Conservation (phyloP, 1,140 invertebrate genomes). For the Danaus plexippus region DNA sequence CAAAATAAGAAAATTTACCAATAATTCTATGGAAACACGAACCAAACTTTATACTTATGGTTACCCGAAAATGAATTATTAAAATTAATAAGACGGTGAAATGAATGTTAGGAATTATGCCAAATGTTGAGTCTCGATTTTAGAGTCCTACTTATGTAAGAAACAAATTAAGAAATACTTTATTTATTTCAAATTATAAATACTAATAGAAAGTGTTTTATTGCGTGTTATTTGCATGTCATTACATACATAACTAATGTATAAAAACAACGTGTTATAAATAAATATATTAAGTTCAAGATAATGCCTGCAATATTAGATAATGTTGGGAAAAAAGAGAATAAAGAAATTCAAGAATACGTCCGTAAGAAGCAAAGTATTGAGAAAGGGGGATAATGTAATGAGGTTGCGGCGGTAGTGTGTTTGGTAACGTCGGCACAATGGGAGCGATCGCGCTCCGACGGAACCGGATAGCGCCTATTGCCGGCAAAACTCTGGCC, state of each 20-base stretch:
- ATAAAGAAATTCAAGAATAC: constrained; percentile 26
- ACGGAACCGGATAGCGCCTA: constrained; percentile 70
- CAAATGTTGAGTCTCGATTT: too few species aligned
- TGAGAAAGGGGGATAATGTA: constrained; percentile 50
- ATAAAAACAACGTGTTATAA: too few species aligned
- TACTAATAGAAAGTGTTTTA: too few species aligned
- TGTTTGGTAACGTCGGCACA: constrained; percentile 45
- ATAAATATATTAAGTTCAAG: background rate
- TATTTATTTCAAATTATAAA: too few species aligned
- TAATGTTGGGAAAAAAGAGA: constrained; percentile 14
- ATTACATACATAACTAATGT: too few species aligned
- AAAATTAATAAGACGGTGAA: background rate
- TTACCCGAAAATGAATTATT: background rate
- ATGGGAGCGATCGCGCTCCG: constrained; percentile 44
- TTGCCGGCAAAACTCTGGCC: constrained; percentile 52
- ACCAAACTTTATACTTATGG: constrained; percentile 24
- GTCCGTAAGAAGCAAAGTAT: constrained; percentile 34
- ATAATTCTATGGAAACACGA: constrained; percentile 42
- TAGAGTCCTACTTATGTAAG: too few species aligned
- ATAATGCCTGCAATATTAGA: constrained; percentile 6
- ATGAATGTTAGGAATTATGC: background rate
- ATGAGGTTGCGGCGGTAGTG: constrained; percentile 44
- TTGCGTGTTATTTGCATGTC: too few species aligned
- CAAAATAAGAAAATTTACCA: constrained; percentile 25
- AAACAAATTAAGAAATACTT: too few species aligned